phyloP scores from a whole-genome alignment of 2,113 vertebrate genomes.

The Himantopus leucocephalus region DNA sequence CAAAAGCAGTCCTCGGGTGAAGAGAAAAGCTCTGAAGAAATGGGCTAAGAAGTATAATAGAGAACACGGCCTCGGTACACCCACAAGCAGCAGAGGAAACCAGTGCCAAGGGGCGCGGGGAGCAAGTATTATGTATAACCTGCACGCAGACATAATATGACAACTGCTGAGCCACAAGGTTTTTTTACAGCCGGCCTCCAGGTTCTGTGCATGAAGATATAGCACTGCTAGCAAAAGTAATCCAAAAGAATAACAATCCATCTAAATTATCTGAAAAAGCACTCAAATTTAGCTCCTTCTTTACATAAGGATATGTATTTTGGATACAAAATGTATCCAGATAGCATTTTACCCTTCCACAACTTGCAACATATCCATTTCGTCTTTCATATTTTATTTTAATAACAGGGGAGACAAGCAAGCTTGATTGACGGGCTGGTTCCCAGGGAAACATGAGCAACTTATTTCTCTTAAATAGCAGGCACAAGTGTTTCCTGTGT shows the following conservation, averaged over 20 bases:
- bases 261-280: neutral
- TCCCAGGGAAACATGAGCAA: conserved; percentile 64
- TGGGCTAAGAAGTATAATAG: neutral
- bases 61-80: fast-evolving
- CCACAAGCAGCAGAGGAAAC: neutral
- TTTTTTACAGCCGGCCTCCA: neutral
- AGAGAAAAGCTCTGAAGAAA: neutral
- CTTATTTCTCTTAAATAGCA: conserved; percentile 53
- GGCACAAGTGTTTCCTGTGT: conserved; percentile 28
- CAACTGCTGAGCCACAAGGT: neutral
- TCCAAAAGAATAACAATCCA: neutral
- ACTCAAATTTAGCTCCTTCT: neutral
- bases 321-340: neutral
- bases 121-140: neutral
- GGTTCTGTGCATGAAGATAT: neutral
- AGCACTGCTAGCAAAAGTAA: neutral
- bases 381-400: conserved; percentile 17
- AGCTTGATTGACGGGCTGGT: neutral
- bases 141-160: neutral
- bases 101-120: neutral
- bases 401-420: conserved; percentile 14
- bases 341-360: neutral
- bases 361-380: neutral
- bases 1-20: neutral
- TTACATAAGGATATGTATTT: neutral